phyloP scores from a whole-genome alignment of 2,113 vertebrate species.

The Hypocryptadius cinnamomeus region DNA sequence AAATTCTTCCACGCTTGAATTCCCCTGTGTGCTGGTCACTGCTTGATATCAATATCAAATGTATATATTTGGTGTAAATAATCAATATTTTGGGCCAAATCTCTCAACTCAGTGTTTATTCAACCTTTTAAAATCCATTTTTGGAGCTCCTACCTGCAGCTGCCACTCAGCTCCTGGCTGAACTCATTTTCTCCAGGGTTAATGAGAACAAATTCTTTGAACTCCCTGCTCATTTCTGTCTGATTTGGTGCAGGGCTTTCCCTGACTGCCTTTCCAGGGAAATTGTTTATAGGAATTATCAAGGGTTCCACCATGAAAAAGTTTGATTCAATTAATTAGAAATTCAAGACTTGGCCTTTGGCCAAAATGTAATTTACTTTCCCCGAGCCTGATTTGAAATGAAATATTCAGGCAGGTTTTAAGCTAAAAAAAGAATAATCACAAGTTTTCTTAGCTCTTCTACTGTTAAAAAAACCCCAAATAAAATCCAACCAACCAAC shows the following conservation, averaged over 20 bases:
- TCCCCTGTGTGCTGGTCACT: background rate
- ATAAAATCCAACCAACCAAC: background rate
- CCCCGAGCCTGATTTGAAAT: background rate
- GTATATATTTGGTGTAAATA: background rate
- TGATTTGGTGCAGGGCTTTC: background rate
- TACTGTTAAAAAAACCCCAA: background rate
- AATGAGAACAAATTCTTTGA: slow-evolving; percentile 34
- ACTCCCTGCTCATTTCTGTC: background rate
- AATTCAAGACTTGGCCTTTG: slow-evolving; percentile 28
- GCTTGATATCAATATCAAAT: background rate
- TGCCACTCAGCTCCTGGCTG: background rate
- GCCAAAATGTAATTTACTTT: slow-evolving; percentile 14
- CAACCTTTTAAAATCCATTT: background rate
- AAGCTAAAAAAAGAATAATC: background rate
- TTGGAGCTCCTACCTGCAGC: background rate
- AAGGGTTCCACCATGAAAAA: background rate
- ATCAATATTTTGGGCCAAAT: background rate
- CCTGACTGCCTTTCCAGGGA: background rate
- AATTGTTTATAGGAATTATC: slow-evolving; percentile 10
- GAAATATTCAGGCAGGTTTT: background rate
- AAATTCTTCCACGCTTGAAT: background rate
- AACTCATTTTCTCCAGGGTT: slow-evolving; percentile 10
- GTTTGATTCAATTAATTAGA: slow-evolving; percentile 42
- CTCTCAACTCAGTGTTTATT: background rate
- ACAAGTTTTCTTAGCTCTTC: background rate